Base-by-base conservation (phyloP, 2,113 vertebrate species). In the Dipodomys merriami region DNA sequence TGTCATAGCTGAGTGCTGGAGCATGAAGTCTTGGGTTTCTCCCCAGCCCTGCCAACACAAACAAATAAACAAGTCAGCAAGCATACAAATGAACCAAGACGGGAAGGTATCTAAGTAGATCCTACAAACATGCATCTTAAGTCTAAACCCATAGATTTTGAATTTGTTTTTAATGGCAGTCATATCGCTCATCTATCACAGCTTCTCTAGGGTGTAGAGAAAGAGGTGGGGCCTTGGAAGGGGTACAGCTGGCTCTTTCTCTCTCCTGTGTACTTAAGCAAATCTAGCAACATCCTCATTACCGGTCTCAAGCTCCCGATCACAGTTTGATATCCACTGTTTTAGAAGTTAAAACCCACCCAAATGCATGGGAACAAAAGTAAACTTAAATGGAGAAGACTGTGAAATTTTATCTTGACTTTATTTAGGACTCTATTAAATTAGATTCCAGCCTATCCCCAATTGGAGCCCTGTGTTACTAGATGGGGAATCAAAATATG, bases 401-500 rank as follows among this genome's bases (percentile, higher is more conserved):
- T 57, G 44, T 67, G 57, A 29, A 83, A 65, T 93, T 88, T 77
- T 64, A 90, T 84, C 20, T 39, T 46, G 19, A 81, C 27, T 89
- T 86, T 90, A 86, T 84, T 69, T 71, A 81, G 46, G 46, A 39
- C 65, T 82, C 4, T 39, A 7, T 84, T 67, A 87, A 10, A 30
- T 7, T 83, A 35, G 25, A 78, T 92, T 91, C 83, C 57, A 65
- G 33, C 10, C 22, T 68, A 68, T 85, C 35, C n/a, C 27, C 64
- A 62, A 86, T 29, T 53, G 25, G 91, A 78, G 6, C 27, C 91
- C 46, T 84, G 35, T 86, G n/a, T 86, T 91, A 10, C 68, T 89
- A 27, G 23, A 68, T 6, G 49, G 33, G 53, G n/a, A 92, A 88
- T 83, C 62, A 72, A 86, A 78, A n/a, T 83, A 67, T 33, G 9